These are phyloP conservation scores for Calameuta idolon DNA, from an alignment of 2,888 invertebrate species.

Conservation along the genomic window DNA sequence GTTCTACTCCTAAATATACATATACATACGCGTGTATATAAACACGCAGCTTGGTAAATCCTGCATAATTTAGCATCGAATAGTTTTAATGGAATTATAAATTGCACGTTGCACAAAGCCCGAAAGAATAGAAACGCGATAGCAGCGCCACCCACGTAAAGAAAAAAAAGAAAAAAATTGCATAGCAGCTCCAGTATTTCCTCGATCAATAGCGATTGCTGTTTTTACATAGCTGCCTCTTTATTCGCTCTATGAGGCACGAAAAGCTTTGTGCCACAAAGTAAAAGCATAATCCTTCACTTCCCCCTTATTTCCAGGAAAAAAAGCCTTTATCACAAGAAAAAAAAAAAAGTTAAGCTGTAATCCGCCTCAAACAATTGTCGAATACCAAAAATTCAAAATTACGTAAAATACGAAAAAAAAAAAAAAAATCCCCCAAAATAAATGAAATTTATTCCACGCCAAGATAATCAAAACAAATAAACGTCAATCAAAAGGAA, in stretches of 20 bases:
- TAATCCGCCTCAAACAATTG: neutral
- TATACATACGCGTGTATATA: too few relatives aligned
- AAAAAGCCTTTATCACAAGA: neutral
- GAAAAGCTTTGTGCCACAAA: neutral
- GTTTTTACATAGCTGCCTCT: neutral
- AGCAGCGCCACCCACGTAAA: neutral
- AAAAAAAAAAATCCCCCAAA: neutral
- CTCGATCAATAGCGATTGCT: neutral
- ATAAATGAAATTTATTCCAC: neutral
- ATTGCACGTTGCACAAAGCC: neutral
- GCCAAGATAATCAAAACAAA: neutral
- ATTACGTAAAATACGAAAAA: neutral
- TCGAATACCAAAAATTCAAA: neutral
- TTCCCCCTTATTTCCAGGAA: neutral
- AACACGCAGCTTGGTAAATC: neutral
- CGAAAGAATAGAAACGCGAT: neutral
- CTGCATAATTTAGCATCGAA: neutral
- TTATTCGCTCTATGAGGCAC: neutral
- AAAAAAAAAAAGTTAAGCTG: neutral
- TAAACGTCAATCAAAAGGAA: neutral
- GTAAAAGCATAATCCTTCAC: neutral
- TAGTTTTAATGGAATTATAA: neutral
- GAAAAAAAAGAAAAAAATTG: neutral
- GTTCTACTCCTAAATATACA: too few relatives aligned
- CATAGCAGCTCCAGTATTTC: neutral